Base-by-base conservation (phyloP, 1,140 invertebrate genomes). In the Eulimnadia texana region DNA sequence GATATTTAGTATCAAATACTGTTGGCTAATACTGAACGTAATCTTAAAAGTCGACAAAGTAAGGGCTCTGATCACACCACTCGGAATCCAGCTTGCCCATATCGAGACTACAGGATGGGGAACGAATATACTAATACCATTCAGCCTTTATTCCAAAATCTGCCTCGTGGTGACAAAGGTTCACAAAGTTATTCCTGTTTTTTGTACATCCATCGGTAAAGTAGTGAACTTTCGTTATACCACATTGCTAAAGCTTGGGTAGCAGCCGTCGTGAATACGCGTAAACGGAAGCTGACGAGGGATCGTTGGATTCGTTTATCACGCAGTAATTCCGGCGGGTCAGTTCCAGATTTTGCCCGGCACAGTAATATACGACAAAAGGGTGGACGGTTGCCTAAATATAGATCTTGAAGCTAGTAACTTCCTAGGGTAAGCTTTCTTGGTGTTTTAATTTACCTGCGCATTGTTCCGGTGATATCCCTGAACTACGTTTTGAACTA, bases 111-210 rank as follows among this genome's bases (percentile, higher is more conserved):
- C n/a, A n/a, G n/a, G n/a, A n/a, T n/a, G n/a, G 71, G 19, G 66
- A 27, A 27, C 68, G 69, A 13, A 68, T 69, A 60, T 64, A 72
- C 58, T 71, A 71, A 56, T 66, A 50, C 66, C 70, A 71, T 60
- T 72, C 67, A 24, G 70, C 67, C 20, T 69, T 58, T 1, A 70
- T 47, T 19, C 42, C 54, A 65, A 70, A 73, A 62, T 73, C 68
- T 58, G 62, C 28, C 51, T 68, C 19, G 57, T 71, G 68, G 53
- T 68, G 27, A 23, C 65, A 64, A 23, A 73, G 63, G 59, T 71
- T 73, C 6, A 66, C 51, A 58, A 72, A 70, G 64, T 70, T 72
- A 23, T 67, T 68, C 23, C 55, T 62, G 50, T 71, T 72, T 61
- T 72, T 72, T n/a, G 62, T 66, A 63, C 63, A 59, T 2, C 70